These are phyloP conservation scores for Pachyseris speciosa DNA, from an alignment of 64 coral and sea anemone genomes.

Conservation along the genomic window DNA sequence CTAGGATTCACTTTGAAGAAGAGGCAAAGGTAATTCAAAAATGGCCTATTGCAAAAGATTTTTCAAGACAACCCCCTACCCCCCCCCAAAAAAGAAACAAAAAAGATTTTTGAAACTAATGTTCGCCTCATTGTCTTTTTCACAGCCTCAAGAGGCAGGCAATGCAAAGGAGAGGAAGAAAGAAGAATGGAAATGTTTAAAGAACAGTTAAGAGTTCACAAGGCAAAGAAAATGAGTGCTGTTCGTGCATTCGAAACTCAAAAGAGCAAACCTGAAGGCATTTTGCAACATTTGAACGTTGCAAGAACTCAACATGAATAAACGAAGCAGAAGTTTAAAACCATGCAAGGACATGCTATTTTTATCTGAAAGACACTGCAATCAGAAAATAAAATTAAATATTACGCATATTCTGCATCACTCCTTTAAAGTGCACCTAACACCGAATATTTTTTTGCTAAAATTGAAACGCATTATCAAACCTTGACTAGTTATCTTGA, in stretches of 20 bases:
- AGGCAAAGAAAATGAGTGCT: slow-evolving; percentile 57
- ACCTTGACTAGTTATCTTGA: no score
- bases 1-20: no score
- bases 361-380: neutral
- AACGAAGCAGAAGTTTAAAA: neutral
- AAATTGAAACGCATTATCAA: no score
- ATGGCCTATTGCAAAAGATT: no score
- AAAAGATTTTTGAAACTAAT: neutral
- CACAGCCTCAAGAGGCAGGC: slow-evolving; percentile 65
- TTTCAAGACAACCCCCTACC: no score
- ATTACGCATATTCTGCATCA: no score
- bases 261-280: neutral
- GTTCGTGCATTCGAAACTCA: slow-evolving; percentile 52
- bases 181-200: slow-evolving; percentile 52
- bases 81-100: no score
- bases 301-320: slow-evolving; percentile 66
- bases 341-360: neutral
- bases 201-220: slow-evolving; percentile 30
- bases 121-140: neutral
- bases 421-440: no score
- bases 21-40: no score
- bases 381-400: no score
- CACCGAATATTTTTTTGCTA: no score
- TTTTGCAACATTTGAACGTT: slow-evolving; percentile 84
- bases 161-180: slow-evolving; percentile 69